Percentiles rank a stretch among this genome's conserved stretches.
Conservation (phyloP, 1,140 invertebrate genomes). For the Hydropsyche tenuis region DNA sequence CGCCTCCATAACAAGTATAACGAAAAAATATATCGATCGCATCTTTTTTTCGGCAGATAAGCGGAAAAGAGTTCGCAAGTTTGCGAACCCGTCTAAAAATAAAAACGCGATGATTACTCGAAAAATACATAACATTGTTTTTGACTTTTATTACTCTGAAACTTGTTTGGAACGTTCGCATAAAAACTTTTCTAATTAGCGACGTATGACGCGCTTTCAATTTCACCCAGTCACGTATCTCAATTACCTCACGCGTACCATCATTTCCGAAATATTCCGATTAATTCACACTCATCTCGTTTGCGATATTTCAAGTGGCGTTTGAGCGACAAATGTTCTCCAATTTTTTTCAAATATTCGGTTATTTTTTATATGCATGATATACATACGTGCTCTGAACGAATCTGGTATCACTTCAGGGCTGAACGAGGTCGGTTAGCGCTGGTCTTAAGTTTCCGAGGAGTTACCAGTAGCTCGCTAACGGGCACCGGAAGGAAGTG, state of each 20-base stretch:
- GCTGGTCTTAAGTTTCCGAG: slow-evolving; percentile 22
- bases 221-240: not conserved
- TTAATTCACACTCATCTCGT: not conserved
- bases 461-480: not conserved
- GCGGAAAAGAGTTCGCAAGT: not conserved
- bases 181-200: slow-evolving; percentile 25
- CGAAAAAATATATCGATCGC: no score
- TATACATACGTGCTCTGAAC: no score
- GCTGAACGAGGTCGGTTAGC: not conserved
- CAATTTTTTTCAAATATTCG: not conserved
- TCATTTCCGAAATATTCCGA: not conserved
- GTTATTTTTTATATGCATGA: no score
- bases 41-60: no score
- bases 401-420: no score
- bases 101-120: not conserved
- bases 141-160: not conserved
- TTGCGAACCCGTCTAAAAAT: not conserved
- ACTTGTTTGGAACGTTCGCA: not conserved
- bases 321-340: no score
- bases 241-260: not conserved
- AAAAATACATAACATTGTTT: not conserved
- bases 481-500: slow-evolving; percentile 31
- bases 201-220: slow-evolving; percentile 11
- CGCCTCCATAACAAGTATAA: not conserved
- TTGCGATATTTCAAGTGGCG: not conserved